phyloP scores from a whole-genome alignment of 2,797 vertebrate species.

The Coccyzus lansbergi region DNA sequence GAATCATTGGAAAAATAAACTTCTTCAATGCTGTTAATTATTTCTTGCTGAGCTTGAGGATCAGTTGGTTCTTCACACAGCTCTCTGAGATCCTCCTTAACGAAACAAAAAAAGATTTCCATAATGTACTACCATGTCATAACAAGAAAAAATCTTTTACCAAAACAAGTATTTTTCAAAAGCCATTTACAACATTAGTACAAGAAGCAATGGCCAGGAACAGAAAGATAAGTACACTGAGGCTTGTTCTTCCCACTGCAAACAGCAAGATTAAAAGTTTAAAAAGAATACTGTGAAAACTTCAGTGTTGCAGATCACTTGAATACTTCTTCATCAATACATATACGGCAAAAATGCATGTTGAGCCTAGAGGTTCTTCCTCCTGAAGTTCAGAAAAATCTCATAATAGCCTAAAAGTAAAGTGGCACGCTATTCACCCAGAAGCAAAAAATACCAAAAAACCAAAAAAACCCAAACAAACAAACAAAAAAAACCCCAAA shows the following conservation, averaged over 20 bases:
- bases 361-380: neutral
- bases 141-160: neutral
- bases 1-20: slow-evolving; percentile 95
- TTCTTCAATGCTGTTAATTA: slow-evolving; percentile 96
- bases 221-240: neutral
- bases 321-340: neutral
- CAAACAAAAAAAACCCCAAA: too few species aligned
- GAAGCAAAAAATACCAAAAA: neutral
- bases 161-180: neutral
- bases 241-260: neutral
- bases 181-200: neutral
- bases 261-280: neutral
- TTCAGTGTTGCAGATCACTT: neutral
- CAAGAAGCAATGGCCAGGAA: neutral
- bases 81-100: slow-evolving; percentile 93
- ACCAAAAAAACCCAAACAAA: too few species aligned
- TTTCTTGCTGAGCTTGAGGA: slow-evolving; percentile 95
- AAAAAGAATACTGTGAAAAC: neutral
- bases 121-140: neutral
- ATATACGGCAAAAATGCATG: neutral
- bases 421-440: neutral
- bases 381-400: neutral
- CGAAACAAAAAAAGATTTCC: neutral
- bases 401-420: neutral
- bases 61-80: slow-evolving; percentile 90